A percentile compares a stretch with the other conserved stretches of the same genome.
These are phyloP conservation scores for Lepidocyrtinus sp. DNA, from an alignment of 2,888 invertebrate species.

Conservation along the genomic window DNA sequence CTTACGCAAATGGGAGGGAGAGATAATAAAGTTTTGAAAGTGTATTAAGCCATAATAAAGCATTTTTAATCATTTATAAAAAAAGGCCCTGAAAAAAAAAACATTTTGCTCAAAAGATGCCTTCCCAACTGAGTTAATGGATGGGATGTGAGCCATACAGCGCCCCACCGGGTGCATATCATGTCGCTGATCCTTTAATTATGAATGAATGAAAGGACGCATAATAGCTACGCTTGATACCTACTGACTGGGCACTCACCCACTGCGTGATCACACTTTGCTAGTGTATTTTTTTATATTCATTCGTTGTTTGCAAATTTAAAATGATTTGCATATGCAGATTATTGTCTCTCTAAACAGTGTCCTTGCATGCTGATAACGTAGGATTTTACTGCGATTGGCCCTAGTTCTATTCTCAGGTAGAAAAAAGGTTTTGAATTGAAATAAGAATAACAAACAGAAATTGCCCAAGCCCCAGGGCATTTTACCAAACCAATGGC, in stretches of 20 bases:
- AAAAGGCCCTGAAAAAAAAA: background rate
- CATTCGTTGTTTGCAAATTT: background rate
- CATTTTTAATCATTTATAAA: conserved; percentile 28
- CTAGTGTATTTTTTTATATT: too few relatives aligned
- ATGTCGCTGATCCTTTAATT: background rate
- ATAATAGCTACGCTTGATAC: background rate
- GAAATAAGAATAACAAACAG: background rate
- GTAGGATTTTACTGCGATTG: background rate
- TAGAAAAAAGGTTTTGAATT: background rate
- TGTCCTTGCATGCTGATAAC: background rate
- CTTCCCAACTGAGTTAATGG: too few relatives aligned
- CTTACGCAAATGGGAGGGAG: background rate
- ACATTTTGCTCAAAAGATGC: background rate
- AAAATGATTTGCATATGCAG: background rate
- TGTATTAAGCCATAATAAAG: conserved; percentile 39
- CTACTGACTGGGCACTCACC: background rate
- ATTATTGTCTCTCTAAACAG: background rate
- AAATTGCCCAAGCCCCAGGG: background rate
- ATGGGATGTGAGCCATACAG: background rate
- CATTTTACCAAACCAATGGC: background rate
- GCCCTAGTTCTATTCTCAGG: background rate
- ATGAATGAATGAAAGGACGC: background rate
- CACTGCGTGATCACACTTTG: background rate
- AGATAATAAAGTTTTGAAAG: conserved; percentile 3
- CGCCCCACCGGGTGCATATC: too few relatives aligned